Conservation (phyloP, 2,113 vertebrate genomes). For the Cariama cristata region DNA sequence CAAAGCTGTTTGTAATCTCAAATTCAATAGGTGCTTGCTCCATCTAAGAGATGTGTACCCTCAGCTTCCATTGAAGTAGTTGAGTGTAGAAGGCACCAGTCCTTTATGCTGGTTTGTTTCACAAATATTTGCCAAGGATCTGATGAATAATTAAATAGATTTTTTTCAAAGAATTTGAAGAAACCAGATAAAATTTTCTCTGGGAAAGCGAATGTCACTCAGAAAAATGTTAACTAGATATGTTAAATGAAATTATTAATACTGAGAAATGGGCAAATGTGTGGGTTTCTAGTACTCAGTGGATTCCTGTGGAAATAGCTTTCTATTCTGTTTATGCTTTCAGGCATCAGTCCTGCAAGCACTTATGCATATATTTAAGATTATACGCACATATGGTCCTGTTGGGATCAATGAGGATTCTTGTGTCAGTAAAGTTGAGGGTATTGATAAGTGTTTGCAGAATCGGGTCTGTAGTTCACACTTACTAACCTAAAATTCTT, state of each 20-base stretch:
- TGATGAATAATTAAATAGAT: slow-evolving; percentile 43
- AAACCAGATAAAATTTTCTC: slow-evolving; percentile 61
- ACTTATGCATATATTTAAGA: slow-evolving; percentile 63
- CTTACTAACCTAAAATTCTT: slow-evolving; percentile 73
- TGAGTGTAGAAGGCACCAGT: slow-evolving; percentile 13
- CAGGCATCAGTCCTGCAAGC: slow-evolving; percentile 38
- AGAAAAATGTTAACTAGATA: slow-evolving; percentile 30
- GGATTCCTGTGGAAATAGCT: slow-evolving; percentile 44
- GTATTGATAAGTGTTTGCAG: slow-evolving; percentile 71
- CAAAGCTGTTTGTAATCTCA: slow-evolving; percentile 10
- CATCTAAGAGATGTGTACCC: slow-evolving; percentile 8
- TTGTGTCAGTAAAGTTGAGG: slow-evolving; percentile 55
- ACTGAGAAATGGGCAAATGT: slow-evolving; percentile 1
- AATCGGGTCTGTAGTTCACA: slow-evolving; percentile 66
- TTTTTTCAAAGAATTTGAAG: slow-evolving; percentile 47
- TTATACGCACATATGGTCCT: slow-evolving; percentile 46
- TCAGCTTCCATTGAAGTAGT: slow-evolving; percentile 31
- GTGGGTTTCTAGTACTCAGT: neutral
- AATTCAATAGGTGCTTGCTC: slow-evolving; percentile 48
- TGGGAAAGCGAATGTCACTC: slow-evolving; percentile 45
- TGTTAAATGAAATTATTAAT: slow-evolving; percentile 52
- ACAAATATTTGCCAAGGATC: slow-evolving; percentile 48
- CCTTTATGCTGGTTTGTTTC: slow-evolving; percentile 44
- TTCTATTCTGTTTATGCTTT: slow-evolving; percentile 52
- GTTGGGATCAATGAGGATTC: slow-evolving; percentile 61